These are phyloP conservation scores for Apodemia mormo DNA, from an alignment of 2,888 invertebrate genomes.

Conservation along the genomic window DNA sequence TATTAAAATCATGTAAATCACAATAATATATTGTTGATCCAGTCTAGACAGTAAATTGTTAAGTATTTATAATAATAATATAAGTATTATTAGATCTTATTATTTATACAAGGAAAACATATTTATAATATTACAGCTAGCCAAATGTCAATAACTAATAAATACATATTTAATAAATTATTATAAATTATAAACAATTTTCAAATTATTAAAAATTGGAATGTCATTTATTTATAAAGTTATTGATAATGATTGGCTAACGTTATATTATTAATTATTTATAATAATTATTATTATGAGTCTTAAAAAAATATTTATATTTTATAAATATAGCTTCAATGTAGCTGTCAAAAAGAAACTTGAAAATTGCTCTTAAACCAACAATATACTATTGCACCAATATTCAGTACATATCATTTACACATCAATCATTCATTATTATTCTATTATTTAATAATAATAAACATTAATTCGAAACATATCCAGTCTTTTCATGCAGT, in stretches of 20 bases:
- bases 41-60: neutral
- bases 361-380: neutral
- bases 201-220: neutral
- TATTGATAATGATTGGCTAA: neutral
- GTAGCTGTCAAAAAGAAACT: neutral
- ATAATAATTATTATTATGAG: too few species aligned
- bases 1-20: constrained; percentile 18
- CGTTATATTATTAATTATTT: neutral
- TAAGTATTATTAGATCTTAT: too few species aligned
- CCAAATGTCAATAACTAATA: neutral
- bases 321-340: neutral
- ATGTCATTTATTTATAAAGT: neutral
- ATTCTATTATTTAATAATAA: constrained; percentile 13
- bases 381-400: neutral
- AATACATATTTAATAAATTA: neutral
- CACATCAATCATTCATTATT: constrained; percentile 9
- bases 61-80: too few species aligned
- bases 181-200: neutral
- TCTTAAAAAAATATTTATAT: neutral
- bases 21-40: neutral
- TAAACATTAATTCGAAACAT: constrained; percentile 13
- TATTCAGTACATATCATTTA: neutral
- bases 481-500: constrained; percentile 13
- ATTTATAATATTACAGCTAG: neutral
- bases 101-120: neutral